Percentiles rank a stretch among this genome's conserved stretches.
Conservation (phyloP, 2,888 invertebrate species). For the Deilephila porcellus region DNA sequence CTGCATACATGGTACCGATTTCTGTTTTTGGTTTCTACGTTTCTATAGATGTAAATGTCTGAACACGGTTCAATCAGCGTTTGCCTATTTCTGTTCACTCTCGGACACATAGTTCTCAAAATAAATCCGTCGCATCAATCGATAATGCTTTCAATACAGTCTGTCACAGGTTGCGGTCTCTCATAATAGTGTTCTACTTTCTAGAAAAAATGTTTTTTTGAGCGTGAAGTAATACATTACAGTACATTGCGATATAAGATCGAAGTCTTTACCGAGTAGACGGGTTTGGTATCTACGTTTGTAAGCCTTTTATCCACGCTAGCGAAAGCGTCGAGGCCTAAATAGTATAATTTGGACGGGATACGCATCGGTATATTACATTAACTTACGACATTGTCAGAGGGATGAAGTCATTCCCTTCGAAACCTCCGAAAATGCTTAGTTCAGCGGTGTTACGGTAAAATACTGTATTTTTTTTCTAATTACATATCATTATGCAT, state of each 20-base stretch:
- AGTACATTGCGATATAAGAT: constrained; percentile 41
- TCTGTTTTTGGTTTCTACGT: neutral
- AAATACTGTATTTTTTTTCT: neutral
- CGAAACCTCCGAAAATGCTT: neutral
- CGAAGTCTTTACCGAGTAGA: constrained; percentile 50
- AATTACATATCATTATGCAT: neutral
- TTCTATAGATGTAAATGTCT: neutral
- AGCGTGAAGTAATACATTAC: neutral
- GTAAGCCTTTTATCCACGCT: constrained; percentile 64
- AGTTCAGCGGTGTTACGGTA: neutral
- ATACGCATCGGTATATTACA: constrained; percentile 47
- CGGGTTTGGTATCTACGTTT: constrained; percentile 48
- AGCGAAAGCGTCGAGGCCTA: constrained; percentile 47
- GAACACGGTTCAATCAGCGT: neutral
- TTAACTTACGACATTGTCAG: constrained; percentile 19
- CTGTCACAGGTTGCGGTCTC: neutral
- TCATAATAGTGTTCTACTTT: neutral
- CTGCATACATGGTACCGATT: neutral
- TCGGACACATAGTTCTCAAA: neutral
- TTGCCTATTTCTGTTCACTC: neutral
- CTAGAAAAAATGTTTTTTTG: neutral
- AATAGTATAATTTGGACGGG: constrained; percentile 60
- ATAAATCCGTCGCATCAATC: neutral
- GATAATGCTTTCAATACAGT: neutral
- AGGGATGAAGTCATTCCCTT: neutral